Percentiles rank a stretch among this genome's conserved stretches.
Conservation (phyloP, 2,113 vertebrate genomes). For the Desmodus rotundus region DNA sequence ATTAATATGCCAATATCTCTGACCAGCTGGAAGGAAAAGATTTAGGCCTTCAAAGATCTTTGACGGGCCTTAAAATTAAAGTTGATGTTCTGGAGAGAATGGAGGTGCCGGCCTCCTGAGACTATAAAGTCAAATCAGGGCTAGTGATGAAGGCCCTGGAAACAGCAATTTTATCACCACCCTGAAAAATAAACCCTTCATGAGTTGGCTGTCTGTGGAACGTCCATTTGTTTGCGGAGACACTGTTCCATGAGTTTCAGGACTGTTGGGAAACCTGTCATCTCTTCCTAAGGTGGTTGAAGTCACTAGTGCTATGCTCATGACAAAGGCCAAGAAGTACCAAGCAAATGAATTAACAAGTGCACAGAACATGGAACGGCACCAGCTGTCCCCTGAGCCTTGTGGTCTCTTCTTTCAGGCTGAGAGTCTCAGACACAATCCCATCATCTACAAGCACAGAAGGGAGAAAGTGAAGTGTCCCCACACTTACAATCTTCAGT, state of each 20-base stretch:
- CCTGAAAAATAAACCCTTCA: not conserved
- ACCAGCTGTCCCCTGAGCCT: not conserved
- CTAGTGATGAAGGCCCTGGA: not conserved
- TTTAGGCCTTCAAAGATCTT: slow-evolving; percentile 58
- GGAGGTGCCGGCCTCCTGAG: not conserved
- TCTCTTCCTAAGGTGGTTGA: not conserved
- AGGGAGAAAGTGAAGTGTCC: not conserved
- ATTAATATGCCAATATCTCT: slow-evolving; percentile 76
- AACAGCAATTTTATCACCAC: not conserved
- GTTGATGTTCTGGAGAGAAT: slow-evolving; percentile 59
- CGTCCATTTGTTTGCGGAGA: not conserved
- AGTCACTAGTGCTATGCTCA: not conserved
- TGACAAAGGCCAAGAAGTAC: not conserved
- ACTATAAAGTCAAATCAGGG: not conserved
- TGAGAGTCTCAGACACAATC: not conserved
- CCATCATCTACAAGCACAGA: not conserved
- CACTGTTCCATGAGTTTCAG: not conserved
- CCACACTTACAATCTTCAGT: not conserved
- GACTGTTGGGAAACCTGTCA: not conserved
- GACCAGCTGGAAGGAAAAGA: slow-evolving; percentile 65
- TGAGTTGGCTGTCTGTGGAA: not conserved
- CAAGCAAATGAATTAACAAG: not conserved
- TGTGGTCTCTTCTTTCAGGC: not conserved
- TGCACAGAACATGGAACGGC: not conserved
- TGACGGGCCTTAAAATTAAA: slow-evolving; percentile 61